A percentile compares a stretch with the other conserved stretches of the same genome.
These are phyloP conservation scores for Misgurnus anguillicaudatus DNA, from an alignment of 2,113 vertebrate genomes.

Conservation along the genomic window DNA sequence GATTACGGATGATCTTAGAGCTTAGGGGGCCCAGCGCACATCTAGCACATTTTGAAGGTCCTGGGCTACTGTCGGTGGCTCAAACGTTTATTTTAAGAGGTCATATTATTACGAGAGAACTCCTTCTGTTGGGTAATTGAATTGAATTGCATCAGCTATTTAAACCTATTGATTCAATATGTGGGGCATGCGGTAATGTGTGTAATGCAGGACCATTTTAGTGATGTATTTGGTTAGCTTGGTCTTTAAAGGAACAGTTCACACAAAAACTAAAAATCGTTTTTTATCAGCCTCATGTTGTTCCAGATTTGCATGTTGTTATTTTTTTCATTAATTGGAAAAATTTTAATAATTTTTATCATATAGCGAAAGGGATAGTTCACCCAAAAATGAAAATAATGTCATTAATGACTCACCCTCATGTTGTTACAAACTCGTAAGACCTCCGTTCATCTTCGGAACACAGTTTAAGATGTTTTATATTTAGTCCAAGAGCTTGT, in stretches of 20 bases:
- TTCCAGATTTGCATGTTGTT: background rate
- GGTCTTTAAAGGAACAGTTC: background rate
- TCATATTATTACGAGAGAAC: constrained; percentile 31
- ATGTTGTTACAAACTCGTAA: no score
- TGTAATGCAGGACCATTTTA: constrained; percentile 8
- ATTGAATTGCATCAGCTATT: constrained; percentile 20
- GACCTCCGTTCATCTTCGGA: no score
- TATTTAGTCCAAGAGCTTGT: no score
- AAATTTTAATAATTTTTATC: no score
- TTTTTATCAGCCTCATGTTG: background rate
- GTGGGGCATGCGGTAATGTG: background rate
- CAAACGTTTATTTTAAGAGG: constrained; percentile 25
- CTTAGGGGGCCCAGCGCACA: background rate
- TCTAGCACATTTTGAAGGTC: background rate
- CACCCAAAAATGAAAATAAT: no score
- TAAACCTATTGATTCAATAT: constrained; percentile 23
- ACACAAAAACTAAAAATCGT: background rate
- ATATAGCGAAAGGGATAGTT: no score
- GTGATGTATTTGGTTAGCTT: constrained; percentile 3
- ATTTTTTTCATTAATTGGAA: no score
- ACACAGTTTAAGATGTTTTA: no score
- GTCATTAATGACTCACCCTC: no score
- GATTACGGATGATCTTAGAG: constrained; percentile 36
- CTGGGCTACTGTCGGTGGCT: background rate
- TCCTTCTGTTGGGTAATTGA: constrained; percentile 31